Evolutionary conservation across 2,888 invertebrate species (phyloP).

Genomic region (Periphyllus acericola): DNA sequence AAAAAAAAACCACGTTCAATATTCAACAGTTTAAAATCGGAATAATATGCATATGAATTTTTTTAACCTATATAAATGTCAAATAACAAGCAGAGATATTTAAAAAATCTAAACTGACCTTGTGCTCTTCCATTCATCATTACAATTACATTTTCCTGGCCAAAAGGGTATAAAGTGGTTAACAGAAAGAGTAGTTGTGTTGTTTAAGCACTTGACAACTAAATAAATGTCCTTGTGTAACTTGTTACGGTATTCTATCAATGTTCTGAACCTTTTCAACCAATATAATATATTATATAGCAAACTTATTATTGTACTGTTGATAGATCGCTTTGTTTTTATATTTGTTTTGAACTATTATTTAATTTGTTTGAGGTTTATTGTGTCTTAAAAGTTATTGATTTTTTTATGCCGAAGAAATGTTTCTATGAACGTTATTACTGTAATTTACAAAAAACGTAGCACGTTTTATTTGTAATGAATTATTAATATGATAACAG

Average conservation of each 20-base stretch:
- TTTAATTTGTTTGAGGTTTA: background rate
- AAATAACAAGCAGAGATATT: background rate
- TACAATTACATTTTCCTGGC: conserved; percentile 2
- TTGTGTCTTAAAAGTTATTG: background rate
- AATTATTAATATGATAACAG: too few relatives aligned
- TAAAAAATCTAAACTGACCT: background rate
- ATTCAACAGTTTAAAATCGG: background rate
- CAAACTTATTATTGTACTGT: too few relatives aligned
- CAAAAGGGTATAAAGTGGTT: conserved; percentile 32
- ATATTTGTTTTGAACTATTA: too few relatives aligned
- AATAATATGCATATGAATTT: background rate
- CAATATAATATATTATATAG: background rate
- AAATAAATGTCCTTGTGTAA: conserved; percentile 33
- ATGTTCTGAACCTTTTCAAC: background rate
- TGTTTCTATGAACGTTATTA: background rate
- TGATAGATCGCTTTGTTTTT: too few relatives aligned
- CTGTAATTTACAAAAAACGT: background rate
- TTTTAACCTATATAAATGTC: background rate
- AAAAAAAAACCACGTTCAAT: too few relatives aligned
- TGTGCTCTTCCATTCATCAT: conserved; percentile 23
- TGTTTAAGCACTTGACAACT: conserved; percentile 37
- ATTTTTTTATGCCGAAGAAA: background rate
- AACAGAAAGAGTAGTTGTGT: conserved; percentile 25
- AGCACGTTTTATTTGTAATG: background rate
- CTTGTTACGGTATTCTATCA: conserved; percentile 15